phyloP scores from a whole-genome alignment of 2,797 vertebrate genomes.

The Numenius phaeopus region DNA sequence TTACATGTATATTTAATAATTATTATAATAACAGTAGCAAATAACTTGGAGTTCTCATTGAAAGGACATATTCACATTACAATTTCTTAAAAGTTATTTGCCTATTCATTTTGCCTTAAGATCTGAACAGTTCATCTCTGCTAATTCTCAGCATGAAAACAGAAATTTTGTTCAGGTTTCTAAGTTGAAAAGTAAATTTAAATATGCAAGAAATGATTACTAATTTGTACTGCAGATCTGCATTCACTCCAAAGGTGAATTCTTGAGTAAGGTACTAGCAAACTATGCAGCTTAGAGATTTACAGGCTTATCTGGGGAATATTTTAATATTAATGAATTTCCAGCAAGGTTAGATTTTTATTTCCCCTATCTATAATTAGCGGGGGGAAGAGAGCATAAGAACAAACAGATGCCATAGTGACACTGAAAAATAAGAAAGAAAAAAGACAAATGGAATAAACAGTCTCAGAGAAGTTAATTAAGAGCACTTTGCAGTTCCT shows the following conservation, averaged over 20 bases:
- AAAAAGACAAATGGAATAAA: background rate
- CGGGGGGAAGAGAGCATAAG: background rate
- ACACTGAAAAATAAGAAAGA: background rate
- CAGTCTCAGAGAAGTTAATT: conserved; percentile 6
- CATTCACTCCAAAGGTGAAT: conserved; percentile 1
- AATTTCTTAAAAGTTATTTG: background rate
- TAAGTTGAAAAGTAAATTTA: background rate
- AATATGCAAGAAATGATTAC: background rate
- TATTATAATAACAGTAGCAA: background rate
- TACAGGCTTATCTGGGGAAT: background rate
- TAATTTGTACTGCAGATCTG: conserved; percentile 1
- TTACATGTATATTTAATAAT: conserved; percentile 23
- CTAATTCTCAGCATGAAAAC: background rate
- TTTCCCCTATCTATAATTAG: background rate
- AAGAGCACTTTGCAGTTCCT: background rate
- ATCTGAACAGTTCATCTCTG: background rate
- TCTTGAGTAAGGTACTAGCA: background rate
- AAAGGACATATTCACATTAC: background rate
- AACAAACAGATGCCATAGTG: background rate
- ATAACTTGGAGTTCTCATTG: background rate
- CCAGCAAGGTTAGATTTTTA: conserved; percentile 2
- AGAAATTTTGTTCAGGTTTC: background rate
- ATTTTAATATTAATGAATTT: conserved; percentile 36
- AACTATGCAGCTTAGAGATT: background rate
- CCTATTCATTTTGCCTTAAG: background rate